Evolutionary conservation across 2,888 invertebrate species (phyloP).

Genomic region (Omphaloscelis lunosa): DNA sequence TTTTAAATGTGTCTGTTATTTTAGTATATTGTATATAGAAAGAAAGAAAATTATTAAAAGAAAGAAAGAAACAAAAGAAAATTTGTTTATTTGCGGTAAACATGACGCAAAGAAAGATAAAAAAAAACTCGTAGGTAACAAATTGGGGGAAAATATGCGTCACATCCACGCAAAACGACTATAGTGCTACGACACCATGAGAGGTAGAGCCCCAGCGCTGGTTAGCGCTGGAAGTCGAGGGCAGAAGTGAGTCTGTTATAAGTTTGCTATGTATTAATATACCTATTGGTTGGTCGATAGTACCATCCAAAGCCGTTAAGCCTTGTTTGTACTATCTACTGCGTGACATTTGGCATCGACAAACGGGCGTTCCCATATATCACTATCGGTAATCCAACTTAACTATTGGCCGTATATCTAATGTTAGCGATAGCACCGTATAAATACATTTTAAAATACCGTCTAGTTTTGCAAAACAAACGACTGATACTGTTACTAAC

Average conservation of each 20-base stretch:
- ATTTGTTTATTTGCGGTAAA: too few relatives aligned
- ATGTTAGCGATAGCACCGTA: constrained; percentile 13
- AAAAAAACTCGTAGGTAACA: too few relatives aligned
- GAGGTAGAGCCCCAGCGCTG: too few relatives aligned
- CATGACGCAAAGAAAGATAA: too few relatives aligned
- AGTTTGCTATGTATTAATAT: constrained; percentile 7
- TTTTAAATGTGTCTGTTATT: too few relatives aligned
- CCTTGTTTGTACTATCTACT: constrained; percentile 41
- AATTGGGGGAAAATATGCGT: too few relatives aligned
- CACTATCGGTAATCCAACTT: constrained; percentile 46
- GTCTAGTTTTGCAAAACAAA: constrained; percentile 1
- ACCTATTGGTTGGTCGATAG: constrained; percentile 15
- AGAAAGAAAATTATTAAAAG: too few relatives aligned
- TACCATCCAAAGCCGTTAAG: constrained; percentile 33
- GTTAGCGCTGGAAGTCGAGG: too few relatives aligned
- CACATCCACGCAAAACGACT: too few relatives aligned
- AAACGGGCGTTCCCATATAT: constrained; percentile 36
- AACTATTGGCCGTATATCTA: constrained; percentile 31
- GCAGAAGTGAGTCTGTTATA: background rate
- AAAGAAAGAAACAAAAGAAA: too few relatives aligned
- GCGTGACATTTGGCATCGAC: constrained; percentile 53
- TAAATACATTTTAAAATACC: constrained; percentile 27
- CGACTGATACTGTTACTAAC: background rate
- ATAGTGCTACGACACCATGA: too few relatives aligned
- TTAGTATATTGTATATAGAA: too few relatives aligned